phyloP scores from a whole-genome alignment of 2,888 invertebrate species.

The Seira ritae region DNA sequence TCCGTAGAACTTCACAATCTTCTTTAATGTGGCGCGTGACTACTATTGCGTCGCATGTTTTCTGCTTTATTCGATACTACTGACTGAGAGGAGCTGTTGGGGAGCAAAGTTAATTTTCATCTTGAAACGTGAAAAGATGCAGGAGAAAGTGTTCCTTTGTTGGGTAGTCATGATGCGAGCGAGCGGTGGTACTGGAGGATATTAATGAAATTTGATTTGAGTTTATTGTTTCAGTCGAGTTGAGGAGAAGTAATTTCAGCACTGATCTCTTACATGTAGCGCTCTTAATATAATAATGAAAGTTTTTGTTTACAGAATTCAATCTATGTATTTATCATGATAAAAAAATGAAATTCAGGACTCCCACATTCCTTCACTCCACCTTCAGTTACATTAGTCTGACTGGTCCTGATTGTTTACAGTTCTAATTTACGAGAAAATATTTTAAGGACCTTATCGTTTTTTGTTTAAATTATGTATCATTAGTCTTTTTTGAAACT shows the following conservation, averaged over 20 bases:
- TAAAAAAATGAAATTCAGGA: background rate
- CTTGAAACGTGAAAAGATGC: constrained; percentile 1
- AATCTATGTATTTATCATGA: constrained; percentile 1
- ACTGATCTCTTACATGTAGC: background rate
- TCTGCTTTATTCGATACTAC: background rate
- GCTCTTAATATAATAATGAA: constrained; percentile 3
- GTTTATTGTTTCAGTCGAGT: background rate
- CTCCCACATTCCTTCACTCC: background rate
- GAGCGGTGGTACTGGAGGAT: background rate
- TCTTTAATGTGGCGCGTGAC: background rate
- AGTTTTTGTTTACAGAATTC: background rate
- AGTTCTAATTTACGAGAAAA: too few species aligned
- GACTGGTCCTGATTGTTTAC: background rate
- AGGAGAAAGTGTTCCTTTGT: background rate
- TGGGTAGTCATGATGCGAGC: background rate
- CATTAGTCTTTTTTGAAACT: background rate
- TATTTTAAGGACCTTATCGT: too few species aligned
- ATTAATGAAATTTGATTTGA: constrained; percentile 11
- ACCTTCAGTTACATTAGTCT: background rate
- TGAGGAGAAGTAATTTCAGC: background rate
- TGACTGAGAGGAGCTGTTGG: background rate
- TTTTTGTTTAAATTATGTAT: too few species aligned
- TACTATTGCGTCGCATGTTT: background rate
- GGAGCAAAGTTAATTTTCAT: constrained; percentile 2
- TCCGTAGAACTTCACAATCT: background rate